Evolutionary conservation across 2,113 vertebrate species (phyloP), one percentile per base, ranked within the genome.

Genomic region (Mastomys coucha): DNA sequence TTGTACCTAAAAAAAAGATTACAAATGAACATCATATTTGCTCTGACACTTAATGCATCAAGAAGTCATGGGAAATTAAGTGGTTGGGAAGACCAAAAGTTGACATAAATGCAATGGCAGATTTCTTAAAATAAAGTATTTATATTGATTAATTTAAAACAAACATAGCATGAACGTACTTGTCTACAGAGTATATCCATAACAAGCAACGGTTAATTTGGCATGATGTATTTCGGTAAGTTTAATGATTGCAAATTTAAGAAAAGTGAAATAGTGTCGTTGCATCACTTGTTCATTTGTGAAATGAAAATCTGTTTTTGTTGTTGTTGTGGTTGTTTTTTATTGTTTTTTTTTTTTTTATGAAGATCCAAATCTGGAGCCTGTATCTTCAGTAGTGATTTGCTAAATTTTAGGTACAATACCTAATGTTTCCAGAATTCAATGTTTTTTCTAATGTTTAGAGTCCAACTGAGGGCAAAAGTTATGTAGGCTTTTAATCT

Each of bases 1-100:
- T 26, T 51, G 1, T 49, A 2, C 20, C 53, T 22, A 0, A 24
- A 31, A 45, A 7, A 5, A 4, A 49, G 5, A 24, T 11, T 22
- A 16, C 36, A 19, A 53, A 22, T 65, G 20, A n/a, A 14, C 3
- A 22, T 49, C 13, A 24, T 26, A 2, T 36, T 39, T 11, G 49
- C 26, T 76, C 36, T 65, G 12, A 72, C 22, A 49, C 16, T 63
- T 49, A 63, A 65, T 45, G 28, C 17, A 42, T 63, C 20, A 51
- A 72, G 80, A 12, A 65, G 24, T 4, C n/a, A 33, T 49, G 42
- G 24, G 28, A 49, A 26, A 39, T 12, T 7, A 31, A 86, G 26
- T 58, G 70, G 31, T 13, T 56, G 19, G 77, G 45, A 53, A 7
- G 6, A 36, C 70, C 4, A 31, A 11, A 45, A 1, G 14, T 67